phyloP scores from a whole-genome alignment of 2,888 invertebrate genomes.

The Thymelicus sylvestris region DNA sequence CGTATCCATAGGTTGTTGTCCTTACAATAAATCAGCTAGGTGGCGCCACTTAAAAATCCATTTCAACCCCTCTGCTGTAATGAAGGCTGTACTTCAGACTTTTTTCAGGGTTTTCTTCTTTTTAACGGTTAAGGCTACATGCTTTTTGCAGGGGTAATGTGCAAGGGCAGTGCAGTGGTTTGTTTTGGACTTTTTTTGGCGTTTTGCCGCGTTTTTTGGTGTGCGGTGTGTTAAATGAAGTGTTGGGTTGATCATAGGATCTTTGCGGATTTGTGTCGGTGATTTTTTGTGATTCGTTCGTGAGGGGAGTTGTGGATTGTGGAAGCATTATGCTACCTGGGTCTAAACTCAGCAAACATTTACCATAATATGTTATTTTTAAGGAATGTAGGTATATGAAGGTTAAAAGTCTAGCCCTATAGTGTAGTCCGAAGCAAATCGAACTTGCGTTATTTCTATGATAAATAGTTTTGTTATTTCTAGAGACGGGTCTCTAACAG shows the following conservation, averaged over 20 bases:
- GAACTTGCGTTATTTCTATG: too few species aligned
- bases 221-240: slow-evolving; percentile 22
- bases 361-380: too few species aligned
- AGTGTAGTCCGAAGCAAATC: too few species aligned
- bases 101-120: slow-evolving; percentile 30
- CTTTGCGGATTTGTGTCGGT: not conserved
- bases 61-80: slow-evolving; percentile 35
- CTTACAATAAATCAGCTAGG: slow-evolving; percentile 74
- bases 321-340: too few species aligned
- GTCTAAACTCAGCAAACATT: too few species aligned
- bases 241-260: slow-evolving; percentile 29
- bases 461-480: too few species aligned
- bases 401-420: too few species aligned
- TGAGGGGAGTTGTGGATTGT: too few species aligned
- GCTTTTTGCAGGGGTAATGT: slow-evolving; percentile 26
- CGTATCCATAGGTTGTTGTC: slow-evolving; percentile 44
- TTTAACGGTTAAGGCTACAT: slow-evolving; percentile 4
- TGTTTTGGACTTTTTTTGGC: slow-evolving; percentile 18
- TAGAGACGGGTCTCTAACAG: too few species aligned
- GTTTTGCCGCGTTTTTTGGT: slow-evolving; percentile 13
- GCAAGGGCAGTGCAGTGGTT: slow-evolving; percentile 16
- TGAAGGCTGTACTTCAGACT: slow-evolving; percentile 35
- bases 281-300: not conserved
- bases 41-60: slow-evolving; percentile 68
- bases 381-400: too few species aligned